Evolutionary conservation across 2,113 vertebrate species (phyloP).

Genomic region (Sisor rabdophorus): DNA sequence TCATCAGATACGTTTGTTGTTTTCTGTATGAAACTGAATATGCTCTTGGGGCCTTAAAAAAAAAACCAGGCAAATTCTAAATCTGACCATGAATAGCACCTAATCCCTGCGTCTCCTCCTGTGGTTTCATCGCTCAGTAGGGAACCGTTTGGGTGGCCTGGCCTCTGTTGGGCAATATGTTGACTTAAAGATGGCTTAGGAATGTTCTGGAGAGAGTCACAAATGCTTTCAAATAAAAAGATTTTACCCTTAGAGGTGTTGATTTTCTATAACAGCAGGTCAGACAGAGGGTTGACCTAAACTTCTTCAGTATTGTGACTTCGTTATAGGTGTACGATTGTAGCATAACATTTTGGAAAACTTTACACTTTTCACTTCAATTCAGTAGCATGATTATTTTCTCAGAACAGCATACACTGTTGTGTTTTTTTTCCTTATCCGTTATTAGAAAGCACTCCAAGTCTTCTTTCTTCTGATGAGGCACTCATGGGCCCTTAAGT

Average conservation of each 20-base stretch:
- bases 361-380: neutral
- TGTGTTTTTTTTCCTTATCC: neutral
- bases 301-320: neutral
- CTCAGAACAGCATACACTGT: neutral
- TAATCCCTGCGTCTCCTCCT: constrained; percentile 60
- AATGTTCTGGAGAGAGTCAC: neutral
- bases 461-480: constrained; percentile 44
- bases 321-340: neutral
- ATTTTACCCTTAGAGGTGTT: neutral
- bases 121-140: constrained; percentile 46
- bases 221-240: neutral
- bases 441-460: neutral
- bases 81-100: constrained; percentile 46
- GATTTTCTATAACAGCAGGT: neutral
- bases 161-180: constrained; percentile 44
- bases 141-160: constrained; percentile 56
- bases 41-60: constrained; percentile 15
- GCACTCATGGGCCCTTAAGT: constrained; percentile 52
- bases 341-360: neutral
- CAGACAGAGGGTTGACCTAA: neutral
- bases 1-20: neutral
- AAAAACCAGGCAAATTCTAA: constrained; percentile 52
- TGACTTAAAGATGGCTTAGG: constrained; percentile 25
- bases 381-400: neutral
- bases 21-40: constrained; percentile 9